phyloP scores from a whole-genome alignment of 2,113 vertebrate species.

The Pionites leucogaster region DNA sequence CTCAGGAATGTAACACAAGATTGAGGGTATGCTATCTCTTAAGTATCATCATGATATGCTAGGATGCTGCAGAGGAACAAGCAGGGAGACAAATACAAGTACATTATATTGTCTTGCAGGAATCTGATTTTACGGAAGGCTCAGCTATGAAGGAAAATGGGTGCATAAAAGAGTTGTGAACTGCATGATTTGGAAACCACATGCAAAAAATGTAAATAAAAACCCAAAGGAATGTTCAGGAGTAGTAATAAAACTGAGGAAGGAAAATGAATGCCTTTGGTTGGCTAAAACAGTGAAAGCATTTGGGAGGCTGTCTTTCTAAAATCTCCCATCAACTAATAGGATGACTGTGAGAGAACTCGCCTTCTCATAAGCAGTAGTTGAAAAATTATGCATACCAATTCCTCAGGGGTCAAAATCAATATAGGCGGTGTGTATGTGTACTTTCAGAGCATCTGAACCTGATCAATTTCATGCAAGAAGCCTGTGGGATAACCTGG shows the following conservation, averaged over 20 bases:
- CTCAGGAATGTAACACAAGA: background rate
- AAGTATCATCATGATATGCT: background rate
- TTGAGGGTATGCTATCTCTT: background rate
- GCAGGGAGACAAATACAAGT: background rate
- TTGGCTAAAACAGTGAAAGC: background rate
- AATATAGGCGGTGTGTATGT: background rate
- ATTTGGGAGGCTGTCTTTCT: background rate
- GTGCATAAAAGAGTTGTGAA: background rate
- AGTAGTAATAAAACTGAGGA: background rate
- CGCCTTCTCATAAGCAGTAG: background rate
- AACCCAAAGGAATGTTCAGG: background rate
- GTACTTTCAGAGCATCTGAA: background rate
- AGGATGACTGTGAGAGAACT: background rate
- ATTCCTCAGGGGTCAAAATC: background rate
- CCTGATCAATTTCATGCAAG: background rate
- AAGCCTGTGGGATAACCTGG: background rate
- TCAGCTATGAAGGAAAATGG: background rate
- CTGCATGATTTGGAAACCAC: background rate
- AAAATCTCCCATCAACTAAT: background rate
- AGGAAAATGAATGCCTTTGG: background rate
- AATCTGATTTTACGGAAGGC: background rate
- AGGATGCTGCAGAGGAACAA: background rate
- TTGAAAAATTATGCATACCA: accelerated
- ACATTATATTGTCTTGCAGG: background rate
- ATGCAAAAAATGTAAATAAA: background rate